Base-by-base conservation (phyloP, 2,888 invertebrate genomes). In the Yponomeuta evonymella region DNA sequence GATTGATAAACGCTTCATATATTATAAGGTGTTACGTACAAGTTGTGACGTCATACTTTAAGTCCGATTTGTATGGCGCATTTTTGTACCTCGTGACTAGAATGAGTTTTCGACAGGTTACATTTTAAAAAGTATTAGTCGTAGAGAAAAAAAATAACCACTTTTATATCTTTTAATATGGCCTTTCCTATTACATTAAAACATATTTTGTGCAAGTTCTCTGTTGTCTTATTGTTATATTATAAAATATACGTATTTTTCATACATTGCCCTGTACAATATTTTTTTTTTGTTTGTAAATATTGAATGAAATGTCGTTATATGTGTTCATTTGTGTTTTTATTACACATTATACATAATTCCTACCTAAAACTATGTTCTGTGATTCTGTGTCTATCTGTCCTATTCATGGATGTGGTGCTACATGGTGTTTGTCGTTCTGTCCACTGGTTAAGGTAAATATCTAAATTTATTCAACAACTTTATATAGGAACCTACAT, bases 301-400 rank as follows among this genome's bases (percentile, higher is more conserved):
- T 89, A 88, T 85, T 85, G 79, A 82, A 85, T 83, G 83, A 87
- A 58, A 89, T 87, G 86, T 85, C 43, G 87, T 85, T 88, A 80
- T 84, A 6, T 84, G 84, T 85, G 86, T 69, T 85, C 67, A 80
- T 83, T 76, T 76, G 82, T 84, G 82, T 86, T 86, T 33, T 87
- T 76, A 85, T 86, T 86, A 86, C 75, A 74, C 71, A 77, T 76
- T 74, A 78, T 77, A 51, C 6, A 12, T 12, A 51, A 51, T 51
- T 51, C 15, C 51, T 58, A 8, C 43, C 43, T 43, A 43, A 5
- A 43, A n/a, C 11, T 43, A 23, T 64, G n/a, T 48, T 43, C 65
- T 30, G 4, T 65, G 29, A 11, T 12, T 64, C 4, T 64, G 4
- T 15, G 51, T 58, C 51, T 58, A 58, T 58, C 51, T 58, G 51